Percentiles rank a stretch among this genome's conserved stretches.
Conservation (phyloP, 2,888 invertebrate species). For the Perithous albicinctus region DNA sequence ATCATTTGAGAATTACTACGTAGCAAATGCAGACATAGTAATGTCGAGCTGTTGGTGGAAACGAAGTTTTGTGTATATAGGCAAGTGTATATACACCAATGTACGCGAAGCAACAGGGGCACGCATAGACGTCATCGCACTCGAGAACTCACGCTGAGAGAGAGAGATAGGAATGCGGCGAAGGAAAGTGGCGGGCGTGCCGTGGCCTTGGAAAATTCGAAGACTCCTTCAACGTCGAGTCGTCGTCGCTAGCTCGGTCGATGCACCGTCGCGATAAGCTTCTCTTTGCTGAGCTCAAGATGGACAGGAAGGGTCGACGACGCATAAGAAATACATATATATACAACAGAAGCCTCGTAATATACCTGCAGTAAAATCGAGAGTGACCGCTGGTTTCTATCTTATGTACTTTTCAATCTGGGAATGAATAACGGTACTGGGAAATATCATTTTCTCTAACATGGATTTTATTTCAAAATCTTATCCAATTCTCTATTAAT, state of each 20-base stretch:
- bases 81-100: too few relatives aligned
- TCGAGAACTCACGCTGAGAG: conserved; percentile 32
- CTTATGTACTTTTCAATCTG: background rate
- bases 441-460: too few relatives aligned
- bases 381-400: conserved; percentile 6
- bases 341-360: background rate
- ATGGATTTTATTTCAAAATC: too few relatives aligned
- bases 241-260: conserved; percentile 36
- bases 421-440: background rate
- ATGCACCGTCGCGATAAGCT: conserved; percentile 49
- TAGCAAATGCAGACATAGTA: background rate
- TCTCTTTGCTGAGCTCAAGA: background rate
- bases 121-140: conserved; percentile 52
- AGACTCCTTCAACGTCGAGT: conserved; percentile 48
- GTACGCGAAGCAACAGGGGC: conserved; percentile 58
- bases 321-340: too few relatives aligned
- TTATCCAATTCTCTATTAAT: too few relatives aligned
- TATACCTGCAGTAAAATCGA: conserved; percentile 29
- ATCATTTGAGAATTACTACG: background rate
- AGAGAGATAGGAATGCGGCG: conserved; percentile 62
- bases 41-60: background rate
- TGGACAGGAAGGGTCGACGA: background rate
- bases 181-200: conserved; percentile 66
- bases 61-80: too few relatives aligned
- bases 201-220: conserved; percentile 66